A percentile compares a stretch with the other conserved stretches of the same genome.
These are phyloP conservation scores for Etheostoma cragini DNA, from an alignment of 2,113 vertebrate genomes.

Conservation along the genomic window DNA sequence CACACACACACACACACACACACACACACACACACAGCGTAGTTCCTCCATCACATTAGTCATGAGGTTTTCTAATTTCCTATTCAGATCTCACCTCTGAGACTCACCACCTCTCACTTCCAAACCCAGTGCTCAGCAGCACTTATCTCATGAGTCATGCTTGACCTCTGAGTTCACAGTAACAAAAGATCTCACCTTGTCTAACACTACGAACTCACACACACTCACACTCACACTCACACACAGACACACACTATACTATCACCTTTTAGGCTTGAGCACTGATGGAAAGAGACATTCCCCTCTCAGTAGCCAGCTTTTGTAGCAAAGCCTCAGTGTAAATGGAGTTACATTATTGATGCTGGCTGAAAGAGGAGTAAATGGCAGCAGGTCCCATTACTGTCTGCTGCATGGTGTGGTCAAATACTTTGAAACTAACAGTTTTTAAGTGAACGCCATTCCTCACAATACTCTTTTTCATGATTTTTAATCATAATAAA, in stretches of 20 bases:
- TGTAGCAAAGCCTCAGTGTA: constrained; percentile 58
- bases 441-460: constrained; percentile 45
- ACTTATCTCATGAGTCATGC: constrained; percentile 64
- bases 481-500: neutral
- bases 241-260: constrained; percentile 15
- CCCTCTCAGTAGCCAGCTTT: constrained; percentile 38
- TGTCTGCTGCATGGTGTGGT: constrained; percentile 31
- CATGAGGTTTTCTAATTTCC: constrained; percentile 49
- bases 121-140: constrained; percentile 56
- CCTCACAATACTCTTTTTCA: neutral
- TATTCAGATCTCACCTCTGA: constrained; percentile 53
- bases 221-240: neutral
- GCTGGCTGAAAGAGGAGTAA: constrained; percentile 63
- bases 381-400: constrained; percentile 60
- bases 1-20: constrained; percentile 19
- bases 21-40: neutral
- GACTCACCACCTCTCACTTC: constrained; percentile 53
- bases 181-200: constrained; percentile 55
- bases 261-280: constrained; percentile 42
- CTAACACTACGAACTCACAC: constrained; percentile 20
- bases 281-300: constrained; percentile 53
- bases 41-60: constrained; percentile 1
- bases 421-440: constrained; percentile 37
- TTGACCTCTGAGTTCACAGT: constrained; percentile 63
- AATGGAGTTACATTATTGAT: constrained; percentile 76